phyloP scores from a whole-genome alignment of 1,140 invertebrate genomes.

The Plodia interpunctella region DNA sequence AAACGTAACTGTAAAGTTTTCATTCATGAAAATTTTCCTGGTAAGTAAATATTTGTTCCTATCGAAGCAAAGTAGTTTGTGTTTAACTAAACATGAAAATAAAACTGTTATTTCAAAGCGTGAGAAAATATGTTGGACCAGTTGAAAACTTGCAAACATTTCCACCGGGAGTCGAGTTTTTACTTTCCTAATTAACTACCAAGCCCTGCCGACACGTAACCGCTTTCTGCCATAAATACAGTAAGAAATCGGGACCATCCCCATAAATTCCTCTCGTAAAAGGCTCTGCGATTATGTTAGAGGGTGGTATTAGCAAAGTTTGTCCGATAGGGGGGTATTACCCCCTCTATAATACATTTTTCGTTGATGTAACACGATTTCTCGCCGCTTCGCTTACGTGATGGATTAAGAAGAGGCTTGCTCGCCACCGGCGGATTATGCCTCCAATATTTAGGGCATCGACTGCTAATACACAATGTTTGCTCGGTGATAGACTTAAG shows the following conservation, averaged over 20 bases:
- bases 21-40: no score
- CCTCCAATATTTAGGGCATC: slow-evolving; percentile 66
- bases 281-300: slow-evolving; percentile 76
- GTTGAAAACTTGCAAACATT: neutral
- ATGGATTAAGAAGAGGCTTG: slow-evolving; percentile 74
- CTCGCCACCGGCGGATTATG: slow-evolving; percentile 67
- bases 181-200: slow-evolving; percentile 67
- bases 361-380: slow-evolving; percentile 79
- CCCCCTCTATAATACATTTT: slow-evolving; percentile 76
- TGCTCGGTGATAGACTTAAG: slow-evolving; percentile 61
- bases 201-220: slow-evolving; percentile 58
- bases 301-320: slow-evolving; percentile 77
- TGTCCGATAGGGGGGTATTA: slow-evolving; percentile 62
- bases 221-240: slow-evolving; percentile 68
- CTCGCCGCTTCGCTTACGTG: slow-evolving; percentile 77
- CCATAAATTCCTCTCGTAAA: slow-evolving; percentile 77
- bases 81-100: neutral
- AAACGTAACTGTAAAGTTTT: no score
- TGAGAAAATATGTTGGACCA: neutral
- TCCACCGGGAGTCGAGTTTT: slow-evolving; percentile 31
- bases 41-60: no score
- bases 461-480: slow-evolving; percentile 64
- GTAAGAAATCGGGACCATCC: slow-evolving; percentile 73
- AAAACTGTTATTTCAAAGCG: neutral
- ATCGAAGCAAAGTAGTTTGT: neutral